phyloP scores from a whole-genome alignment of 2,888 invertebrate genomes.

The Lydus trimaculatus region DNA sequence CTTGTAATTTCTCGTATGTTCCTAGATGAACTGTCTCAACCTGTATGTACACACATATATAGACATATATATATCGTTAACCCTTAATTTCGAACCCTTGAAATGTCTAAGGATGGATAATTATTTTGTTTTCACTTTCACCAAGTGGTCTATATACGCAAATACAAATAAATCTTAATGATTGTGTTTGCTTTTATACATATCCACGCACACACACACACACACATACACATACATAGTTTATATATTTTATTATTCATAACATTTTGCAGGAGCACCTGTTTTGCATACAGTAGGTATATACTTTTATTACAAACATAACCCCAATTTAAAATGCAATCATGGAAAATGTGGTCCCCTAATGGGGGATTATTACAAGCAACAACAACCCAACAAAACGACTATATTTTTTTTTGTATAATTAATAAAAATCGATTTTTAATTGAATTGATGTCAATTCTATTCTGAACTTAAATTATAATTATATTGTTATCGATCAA shows the following conservation, averaged over 20 bases:
- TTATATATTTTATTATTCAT: background rate
- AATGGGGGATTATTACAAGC: background rate
- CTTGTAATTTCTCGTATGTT: too few relatives aligned
- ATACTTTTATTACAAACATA: background rate
- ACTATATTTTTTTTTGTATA: background rate
- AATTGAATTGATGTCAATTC: background rate
- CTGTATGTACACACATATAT: too few relatives aligned
- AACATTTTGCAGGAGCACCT: background rate
- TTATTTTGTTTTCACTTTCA: background rate
- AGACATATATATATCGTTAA: background rate
- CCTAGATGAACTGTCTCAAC: too few relatives aligned
- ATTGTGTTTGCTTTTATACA: background rate
- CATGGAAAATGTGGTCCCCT: background rate
- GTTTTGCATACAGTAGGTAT: conserved; percentile 2
- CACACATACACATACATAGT: background rate
- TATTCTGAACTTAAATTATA: background rate
- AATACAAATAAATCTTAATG: background rate
- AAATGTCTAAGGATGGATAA: background rate
- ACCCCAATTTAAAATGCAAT: conserved; percentile 1
- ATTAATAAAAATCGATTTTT: conserved; percentile 8
- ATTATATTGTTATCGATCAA: background rate
- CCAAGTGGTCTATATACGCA: background rate
- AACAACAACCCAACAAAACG: background rate
- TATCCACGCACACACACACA: background rate
- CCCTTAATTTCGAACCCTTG: background rate